Evolutionary conservation across 2,888 invertebrate genomes (phyloP), one percentile per base, ranked within the genome.

Genomic region (Spisula subtruncata): DNA sequence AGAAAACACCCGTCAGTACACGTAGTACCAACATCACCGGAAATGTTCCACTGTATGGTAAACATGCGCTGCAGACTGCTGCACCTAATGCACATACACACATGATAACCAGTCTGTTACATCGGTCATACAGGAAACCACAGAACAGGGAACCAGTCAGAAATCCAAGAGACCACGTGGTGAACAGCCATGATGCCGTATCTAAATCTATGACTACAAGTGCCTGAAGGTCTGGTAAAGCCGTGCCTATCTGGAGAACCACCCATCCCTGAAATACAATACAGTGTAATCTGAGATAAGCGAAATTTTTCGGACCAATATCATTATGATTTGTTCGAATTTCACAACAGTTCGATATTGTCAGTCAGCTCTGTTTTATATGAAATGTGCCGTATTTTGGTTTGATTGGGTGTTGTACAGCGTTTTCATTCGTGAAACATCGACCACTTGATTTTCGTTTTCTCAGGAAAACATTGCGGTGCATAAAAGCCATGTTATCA

Each of bases 131-230:
- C 48, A 90, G 83, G 66, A 86, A 25, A 5, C 92, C 92, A 71
- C 86, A 81, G 25, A 90, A 48, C 25, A 92, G 83, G 41, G 90
- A 89, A 29, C 92, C 92, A 16, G 80, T 18, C n/a, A 90, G 48
- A 32, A 86, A 89, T 10, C 92, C 92, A 0, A 92, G 16, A n/a
- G 92, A 90, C 84, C 89, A 89, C 71, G 89, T 83, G 46, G 92
- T 92, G 60, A 92, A 90, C 54, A 90, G 83, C 92, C 92, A 92
- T n/a, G 92, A 86, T 16, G 86, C 89, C 0, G 90, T 88, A 25
- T 90, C 90, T 1, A 92, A 79, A 29, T 89, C 90, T 20, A 92
- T 46, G 46, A 51, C 6, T 0, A 83, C 86, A 4, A 92, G 86
- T 35, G 0, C n/a, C 75, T 90, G 90, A 14, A 92, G 56, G 51